These are phyloP conservation scores for Drosophila antonietae DNA, from an alignment of 2,888 invertebrate genomes.

Conservation along the genomic window DNA sequence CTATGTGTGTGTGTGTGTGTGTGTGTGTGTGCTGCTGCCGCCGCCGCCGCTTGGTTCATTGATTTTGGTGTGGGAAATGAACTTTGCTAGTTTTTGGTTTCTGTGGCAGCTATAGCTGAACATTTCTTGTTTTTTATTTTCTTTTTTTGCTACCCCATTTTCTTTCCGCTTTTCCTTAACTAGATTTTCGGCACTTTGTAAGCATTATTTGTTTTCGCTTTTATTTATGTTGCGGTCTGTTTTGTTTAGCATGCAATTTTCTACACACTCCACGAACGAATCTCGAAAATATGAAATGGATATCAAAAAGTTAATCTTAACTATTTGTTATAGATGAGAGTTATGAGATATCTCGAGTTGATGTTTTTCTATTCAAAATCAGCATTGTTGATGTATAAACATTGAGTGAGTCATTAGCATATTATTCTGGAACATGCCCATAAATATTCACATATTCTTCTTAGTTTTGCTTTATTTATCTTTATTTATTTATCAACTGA, in stretches of 20 bases:
- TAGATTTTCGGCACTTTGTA: constrained; percentile 76
- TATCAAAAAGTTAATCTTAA: background rate
- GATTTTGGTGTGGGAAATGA: constrained; percentile 80
- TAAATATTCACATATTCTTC: constrained; percentile 1
- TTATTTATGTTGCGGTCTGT: constrained; percentile 74
- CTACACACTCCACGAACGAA: background rate
- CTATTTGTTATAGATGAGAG: no score
- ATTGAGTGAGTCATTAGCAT: background rate
- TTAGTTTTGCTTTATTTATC: background rate
- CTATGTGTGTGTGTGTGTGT: no score
- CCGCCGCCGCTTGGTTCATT: constrained; percentile 66
- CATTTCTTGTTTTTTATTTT: background rate
- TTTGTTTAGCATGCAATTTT: constrained; percentile 74
- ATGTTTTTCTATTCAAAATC: background rate
- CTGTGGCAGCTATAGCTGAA: constrained; percentile 37
- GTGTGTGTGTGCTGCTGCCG: constrained; percentile 4
- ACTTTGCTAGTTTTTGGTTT: constrained; percentile 68
- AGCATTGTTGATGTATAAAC: background rate
- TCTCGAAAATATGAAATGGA: background rate
- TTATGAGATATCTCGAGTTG: background rate
- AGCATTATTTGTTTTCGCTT: constrained; percentile 78
- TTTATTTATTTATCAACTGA: background rate
- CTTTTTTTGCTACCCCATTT: constrained; percentile 3
- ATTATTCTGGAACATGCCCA: background rate
- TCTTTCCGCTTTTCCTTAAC: constrained; percentile 27